phyloP scores from a whole-genome alignment of 2,113 vertebrate species.

The Monarcha castaneiventris region DNA sequence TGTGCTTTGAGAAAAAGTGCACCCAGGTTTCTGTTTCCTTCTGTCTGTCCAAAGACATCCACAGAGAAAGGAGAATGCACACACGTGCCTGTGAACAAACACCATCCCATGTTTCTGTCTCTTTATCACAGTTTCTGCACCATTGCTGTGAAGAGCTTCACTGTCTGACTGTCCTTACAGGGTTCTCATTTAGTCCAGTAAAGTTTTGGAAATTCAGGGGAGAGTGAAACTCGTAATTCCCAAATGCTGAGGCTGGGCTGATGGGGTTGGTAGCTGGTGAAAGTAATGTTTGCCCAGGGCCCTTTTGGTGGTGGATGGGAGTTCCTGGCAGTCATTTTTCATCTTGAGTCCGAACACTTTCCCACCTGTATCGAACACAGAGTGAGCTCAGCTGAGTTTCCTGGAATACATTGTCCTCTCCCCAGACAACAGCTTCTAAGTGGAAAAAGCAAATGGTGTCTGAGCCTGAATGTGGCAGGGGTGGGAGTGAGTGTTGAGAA shows the following conservation, averaged over 20 bases:
- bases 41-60: background rate
- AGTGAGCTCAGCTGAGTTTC: background rate
- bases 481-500: background rate
- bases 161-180: background rate
- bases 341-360: background rate
- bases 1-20: background rate
- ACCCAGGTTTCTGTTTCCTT: background rate
- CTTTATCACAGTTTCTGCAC: background rate
- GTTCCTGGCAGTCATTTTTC: background rate
- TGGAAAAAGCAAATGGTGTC: background rate
- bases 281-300: background rate
- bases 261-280: background rate
- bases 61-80: background rate
- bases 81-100: fast-evolving
- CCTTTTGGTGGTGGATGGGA: background rate
- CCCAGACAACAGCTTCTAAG: background rate
- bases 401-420: background rate
- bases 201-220: background rate
- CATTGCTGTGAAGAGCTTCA: background rate
- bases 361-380: fast-evolving
- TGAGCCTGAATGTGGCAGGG: background rate
- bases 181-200: background rate
- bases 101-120: background rate
- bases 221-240: background rate
- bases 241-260: background rate